Base-by-base conservation (phyloP, 2,888 invertebrate species). In the Nemotelus nigrinus region DNA sequence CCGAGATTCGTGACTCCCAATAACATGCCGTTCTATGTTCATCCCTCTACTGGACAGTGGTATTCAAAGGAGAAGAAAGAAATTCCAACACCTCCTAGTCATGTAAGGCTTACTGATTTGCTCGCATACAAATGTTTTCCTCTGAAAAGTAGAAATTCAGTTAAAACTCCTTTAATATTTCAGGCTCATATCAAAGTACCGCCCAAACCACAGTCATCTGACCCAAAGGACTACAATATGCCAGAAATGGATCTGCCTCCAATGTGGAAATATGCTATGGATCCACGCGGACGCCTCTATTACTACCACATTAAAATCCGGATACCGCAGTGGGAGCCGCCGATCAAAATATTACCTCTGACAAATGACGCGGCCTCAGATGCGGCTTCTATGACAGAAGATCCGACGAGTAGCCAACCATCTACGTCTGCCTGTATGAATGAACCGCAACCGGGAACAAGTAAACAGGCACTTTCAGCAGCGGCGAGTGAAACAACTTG, bases 301-400 rank as follows among this genome's bases (percentile, higher is more conserved):
- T 99, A 96, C 88, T 99, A 97, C 88, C 96, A 98, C 86, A 89
- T 93, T 2, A 93, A 92, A 85, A 89, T 92, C 70, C 88, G 95
- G 5, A 89, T 92, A 81, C 90, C 94, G 43, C 95, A 94, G 84
- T 96, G 96, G 96, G 88, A 91, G 81, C 94, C 94, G 48, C 93
- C 93, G 5, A 85, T 84, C 10, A 83, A 82, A 80, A 80, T 83
- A 65, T 70, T 81, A 25, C 82, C 83, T 0, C 83, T 85, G 45
- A 89, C 88, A 2, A 89, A 89, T 48, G 88, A 88, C 43, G 87
- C 44, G 6, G 10, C 39, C 8, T 8, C 64, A 44, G 25, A 63
- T 8, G 58, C 43, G 5, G 55, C n/a, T 58, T 4, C 47, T 4
- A 8, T 70, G 45, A 47, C 48, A 3, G 39, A 25, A 63, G 53